Conservation (phyloP, 2,113 vertebrate genomes). For the Cyphomyrus plagiostoma region DNA sequence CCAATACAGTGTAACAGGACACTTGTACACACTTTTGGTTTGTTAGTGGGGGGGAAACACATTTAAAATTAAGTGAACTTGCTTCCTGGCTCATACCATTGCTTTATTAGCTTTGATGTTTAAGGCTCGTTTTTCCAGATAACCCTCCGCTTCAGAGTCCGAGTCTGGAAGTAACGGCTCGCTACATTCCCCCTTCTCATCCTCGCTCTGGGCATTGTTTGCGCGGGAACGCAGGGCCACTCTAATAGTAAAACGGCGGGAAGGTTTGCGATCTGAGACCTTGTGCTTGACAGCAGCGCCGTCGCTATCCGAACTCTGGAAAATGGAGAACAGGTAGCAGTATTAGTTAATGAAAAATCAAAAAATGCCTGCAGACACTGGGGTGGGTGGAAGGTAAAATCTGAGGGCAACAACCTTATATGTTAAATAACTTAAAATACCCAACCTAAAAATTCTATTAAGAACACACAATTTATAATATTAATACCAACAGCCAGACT, state of each 20-base stretch:
- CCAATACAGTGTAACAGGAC: not conserved
- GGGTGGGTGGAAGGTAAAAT: not conserved
- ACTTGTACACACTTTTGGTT: not conserved
- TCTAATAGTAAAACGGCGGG: conserved; percentile 44
- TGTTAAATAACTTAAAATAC: not conserved
- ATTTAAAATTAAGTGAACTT: not conserved
- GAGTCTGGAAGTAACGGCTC: not conserved
- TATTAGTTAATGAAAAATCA: not conserved
- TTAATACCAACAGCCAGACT: not conserved
- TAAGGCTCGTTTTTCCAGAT: conserved; percentile 53
- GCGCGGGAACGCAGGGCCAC: conserved; percentile 41
- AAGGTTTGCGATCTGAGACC: conserved; percentile 10
- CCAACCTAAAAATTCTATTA: not conserved
- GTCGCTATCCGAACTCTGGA: conserved; percentile 33
- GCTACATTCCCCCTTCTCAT: not conserved
- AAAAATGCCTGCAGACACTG: not conserved
- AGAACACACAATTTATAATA: not conserved
- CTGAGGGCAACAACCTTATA: not conserved
- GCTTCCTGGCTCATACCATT: conserved; percentile 46
- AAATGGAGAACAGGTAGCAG: not conserved
- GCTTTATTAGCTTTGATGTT: conserved; percentile 67
- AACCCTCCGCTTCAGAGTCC: conserved; percentile 42
- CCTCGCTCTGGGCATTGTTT: conserved; percentile 17
- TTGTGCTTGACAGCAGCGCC: conserved; percentile 12
- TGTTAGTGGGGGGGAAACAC: not conserved